phyloP scores from a whole-genome alignment of 1,140 invertebrate genomes.

The Conus ventricosus region DNA sequence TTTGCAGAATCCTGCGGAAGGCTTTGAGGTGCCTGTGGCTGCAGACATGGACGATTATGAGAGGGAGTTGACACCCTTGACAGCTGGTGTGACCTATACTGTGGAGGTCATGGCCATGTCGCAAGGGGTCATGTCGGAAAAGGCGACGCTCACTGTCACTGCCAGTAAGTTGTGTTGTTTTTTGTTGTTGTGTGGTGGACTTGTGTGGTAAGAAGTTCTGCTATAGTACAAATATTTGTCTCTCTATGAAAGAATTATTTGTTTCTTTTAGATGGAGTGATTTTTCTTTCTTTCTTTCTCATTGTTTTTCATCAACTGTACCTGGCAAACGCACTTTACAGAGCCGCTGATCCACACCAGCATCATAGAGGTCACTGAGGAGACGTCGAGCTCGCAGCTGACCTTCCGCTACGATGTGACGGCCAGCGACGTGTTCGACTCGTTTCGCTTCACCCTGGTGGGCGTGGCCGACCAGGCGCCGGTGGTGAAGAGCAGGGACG shows the following conservation, averaged over 20 bases:
- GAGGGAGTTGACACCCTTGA: slow-evolving; percentile 35
- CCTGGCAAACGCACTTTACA: slow-evolving; percentile 36
- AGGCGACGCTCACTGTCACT: slow-evolving; percentile 38
- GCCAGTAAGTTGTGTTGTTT: slow-evolving; percentile 49
- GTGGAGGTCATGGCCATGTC: slow-evolving; percentile 46
- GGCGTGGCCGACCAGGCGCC: not conserved
- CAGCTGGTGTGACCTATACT: slow-evolving; percentile 50
- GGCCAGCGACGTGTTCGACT: slow-evolving; percentile 54
- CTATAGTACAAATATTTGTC: too few relatives aligned
- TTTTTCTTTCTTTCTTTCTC: not conserved
- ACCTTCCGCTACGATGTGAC: slow-evolving; percentile 50
- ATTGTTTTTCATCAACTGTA: not conserved
- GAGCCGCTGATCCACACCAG: slow-evolving; percentile 56
- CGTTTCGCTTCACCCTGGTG: slow-evolving; percentile 54
- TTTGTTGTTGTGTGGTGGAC: too few relatives aligned
- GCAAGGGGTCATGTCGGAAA: slow-evolving; percentile 38
- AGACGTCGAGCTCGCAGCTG: slow-evolving; percentile 48
- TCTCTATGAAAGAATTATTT: too few relatives aligned
- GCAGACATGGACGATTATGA: not conserved
- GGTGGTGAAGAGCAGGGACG: slow-evolving; percentile 48
- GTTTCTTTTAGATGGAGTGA: too few relatives aligned
- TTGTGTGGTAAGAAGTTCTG: too few relatives aligned
- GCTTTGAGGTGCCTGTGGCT: slow-evolving; percentile 2
- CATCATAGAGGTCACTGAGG: slow-evolving; percentile 29
- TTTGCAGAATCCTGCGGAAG: not conserved